A percentile compares a stretch with the other conserved stretches of the same genome.
Conservation (phyloP, 2,113 vertebrate genomes). For the Ellobius talpinus region DNA sequence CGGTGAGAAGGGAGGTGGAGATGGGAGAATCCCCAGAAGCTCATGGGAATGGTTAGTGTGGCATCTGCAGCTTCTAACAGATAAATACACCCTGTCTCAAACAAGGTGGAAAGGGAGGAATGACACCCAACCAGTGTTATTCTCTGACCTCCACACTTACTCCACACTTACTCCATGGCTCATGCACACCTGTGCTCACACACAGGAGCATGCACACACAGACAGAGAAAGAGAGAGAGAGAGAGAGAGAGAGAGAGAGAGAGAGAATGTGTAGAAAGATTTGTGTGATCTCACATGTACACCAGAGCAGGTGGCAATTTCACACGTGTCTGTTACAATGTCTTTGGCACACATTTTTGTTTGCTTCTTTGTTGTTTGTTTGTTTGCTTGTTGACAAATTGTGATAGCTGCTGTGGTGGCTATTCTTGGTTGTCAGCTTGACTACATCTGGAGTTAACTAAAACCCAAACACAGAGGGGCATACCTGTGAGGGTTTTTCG, state of each 20-base stretch:
- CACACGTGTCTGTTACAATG: background rate
- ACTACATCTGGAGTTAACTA: background rate
- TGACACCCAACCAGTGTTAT: background rate
- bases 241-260: no score
- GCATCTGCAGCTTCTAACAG: background rate
- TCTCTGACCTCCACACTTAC: background rate
- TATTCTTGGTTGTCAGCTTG: background rate
- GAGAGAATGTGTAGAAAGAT: background rate
- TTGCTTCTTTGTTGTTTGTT: no score
- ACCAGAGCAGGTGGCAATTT: background rate
- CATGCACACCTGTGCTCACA: background rate
- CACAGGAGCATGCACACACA: background rate
- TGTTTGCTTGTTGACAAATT: background rate
- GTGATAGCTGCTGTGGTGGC: background rate
- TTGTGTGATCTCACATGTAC: background rate
- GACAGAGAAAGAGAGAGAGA: no score
- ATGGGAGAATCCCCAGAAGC: background rate
- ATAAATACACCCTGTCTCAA: background rate
- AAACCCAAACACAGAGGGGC: background rate
- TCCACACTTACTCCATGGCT: background rate
- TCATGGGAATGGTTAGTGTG: background rate
- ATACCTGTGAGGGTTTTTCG: background rate
- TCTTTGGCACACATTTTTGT: background rate
- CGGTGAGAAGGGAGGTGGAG: background rate
- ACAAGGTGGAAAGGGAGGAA: background rate